These are phyloP conservation scores for Drosophila siamana DNA, from an alignment of 2,888 invertebrate genomes.

Conservation along the genomic window DNA sequence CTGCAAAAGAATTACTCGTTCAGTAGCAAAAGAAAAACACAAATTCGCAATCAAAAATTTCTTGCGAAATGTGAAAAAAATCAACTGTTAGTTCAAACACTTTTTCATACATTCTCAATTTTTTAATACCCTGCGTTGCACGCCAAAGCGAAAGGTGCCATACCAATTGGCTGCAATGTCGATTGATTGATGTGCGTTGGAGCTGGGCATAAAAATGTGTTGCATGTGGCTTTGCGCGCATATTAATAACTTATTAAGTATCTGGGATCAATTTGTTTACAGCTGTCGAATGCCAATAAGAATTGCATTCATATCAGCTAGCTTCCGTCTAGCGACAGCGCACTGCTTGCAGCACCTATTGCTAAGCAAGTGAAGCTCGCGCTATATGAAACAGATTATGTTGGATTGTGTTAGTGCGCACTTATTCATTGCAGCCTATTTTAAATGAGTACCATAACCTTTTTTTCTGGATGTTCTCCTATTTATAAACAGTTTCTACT, in stretches of 20 bases:
- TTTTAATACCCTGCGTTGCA: conserved; percentile 6
- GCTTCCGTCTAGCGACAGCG: not conserved
- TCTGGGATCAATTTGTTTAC: too few relatives aligned
- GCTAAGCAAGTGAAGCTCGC: not conserved
- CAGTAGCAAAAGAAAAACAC: conserved; percentile 56
- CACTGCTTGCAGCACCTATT: not conserved
- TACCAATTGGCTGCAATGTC: too few relatives aligned
- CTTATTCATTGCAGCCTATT: too few relatives aligned
- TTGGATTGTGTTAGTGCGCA: too few relatives aligned
- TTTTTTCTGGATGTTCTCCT: too few relatives aligned
- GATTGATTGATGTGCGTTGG: too few relatives aligned
- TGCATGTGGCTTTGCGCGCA: too few relatives aligned
- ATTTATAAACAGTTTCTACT: too few relatives aligned
- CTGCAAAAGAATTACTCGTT: conserved; percentile 40
- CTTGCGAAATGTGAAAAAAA: conserved; percentile 33
- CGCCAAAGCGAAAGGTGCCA: not conserved
- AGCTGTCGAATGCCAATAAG: not conserved
- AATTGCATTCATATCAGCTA: not conserved
- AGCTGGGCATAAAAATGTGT: too few relatives aligned
- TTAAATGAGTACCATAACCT: too few relatives aligned
- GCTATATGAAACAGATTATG: too few relatives aligned
- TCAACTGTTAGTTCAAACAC: conserved; percentile 21
- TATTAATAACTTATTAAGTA: too few relatives aligned
- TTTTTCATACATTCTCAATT: conserved; percentile 18
- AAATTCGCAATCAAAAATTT: conserved; percentile 76